A percentile compares a stretch with the other conserved stretches of the same genome.
Conservation (phyloP, 2,888 invertebrate species). For the Cephus pulcher region DNA sequence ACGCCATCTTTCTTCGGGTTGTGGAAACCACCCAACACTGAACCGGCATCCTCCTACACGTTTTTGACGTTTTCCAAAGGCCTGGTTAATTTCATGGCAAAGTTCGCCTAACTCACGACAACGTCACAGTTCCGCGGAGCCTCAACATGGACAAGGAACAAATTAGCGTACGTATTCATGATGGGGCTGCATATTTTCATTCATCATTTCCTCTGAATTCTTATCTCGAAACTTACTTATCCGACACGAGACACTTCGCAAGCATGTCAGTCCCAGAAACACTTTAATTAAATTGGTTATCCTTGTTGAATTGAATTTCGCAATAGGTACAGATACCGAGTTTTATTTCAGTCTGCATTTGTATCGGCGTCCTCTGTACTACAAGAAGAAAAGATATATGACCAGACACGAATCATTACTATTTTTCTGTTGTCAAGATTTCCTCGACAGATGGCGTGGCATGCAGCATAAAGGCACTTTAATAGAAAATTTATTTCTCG, state of each 20-base stretch:
- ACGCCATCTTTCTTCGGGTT: constrained; percentile 19
- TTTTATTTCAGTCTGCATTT: background rate
- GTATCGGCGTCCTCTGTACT: background rate
- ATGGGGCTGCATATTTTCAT: background rate
- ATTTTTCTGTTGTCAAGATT: background rate
- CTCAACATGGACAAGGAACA: background rate
- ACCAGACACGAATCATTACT: background rate
- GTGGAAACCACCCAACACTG: constrained; percentile 6
- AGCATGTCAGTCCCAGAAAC: background rate
- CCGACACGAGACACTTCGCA: background rate
- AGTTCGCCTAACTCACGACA: background rate
- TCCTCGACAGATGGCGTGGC: background rate
- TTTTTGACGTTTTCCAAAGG: constrained; percentile 2
- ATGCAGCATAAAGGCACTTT: background rate
- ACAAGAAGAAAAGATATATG: background rate
- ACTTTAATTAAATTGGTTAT: background rate
- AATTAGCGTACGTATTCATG: background rate
- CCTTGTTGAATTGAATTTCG: background rate
- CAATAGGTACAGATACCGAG: background rate
- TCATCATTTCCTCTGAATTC: background rate
- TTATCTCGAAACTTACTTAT: background rate
- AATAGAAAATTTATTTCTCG: background rate
- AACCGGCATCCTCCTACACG: background rate
- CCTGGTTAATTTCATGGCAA: background rate
- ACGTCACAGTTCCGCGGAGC: background rate